A percentile compares a stretch with the other conserved stretches of the same genome.
Conservation (phyloP, 2,113 vertebrate genomes). For the Panthera tigris region DNA sequence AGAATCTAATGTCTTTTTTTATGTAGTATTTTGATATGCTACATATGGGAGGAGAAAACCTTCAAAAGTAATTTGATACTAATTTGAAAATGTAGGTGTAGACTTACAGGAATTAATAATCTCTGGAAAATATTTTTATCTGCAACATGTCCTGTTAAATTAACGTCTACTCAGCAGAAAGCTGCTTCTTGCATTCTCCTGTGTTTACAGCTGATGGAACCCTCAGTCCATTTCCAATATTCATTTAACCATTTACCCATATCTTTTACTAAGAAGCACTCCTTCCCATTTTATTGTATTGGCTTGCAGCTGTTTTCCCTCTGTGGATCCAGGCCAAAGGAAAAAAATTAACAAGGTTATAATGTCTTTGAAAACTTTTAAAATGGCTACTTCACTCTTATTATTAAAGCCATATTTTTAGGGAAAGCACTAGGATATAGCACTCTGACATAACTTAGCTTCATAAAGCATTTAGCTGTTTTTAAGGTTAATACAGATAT, state of each 20-base stretch:
- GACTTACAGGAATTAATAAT: slow-evolving; percentile 36
- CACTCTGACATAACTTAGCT: neutral
- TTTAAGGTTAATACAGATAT: slow-evolving; percentile 8
- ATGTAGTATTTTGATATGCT: slow-evolving; percentile 33
- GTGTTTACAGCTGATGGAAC: neutral
- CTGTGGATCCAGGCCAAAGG: neutral
- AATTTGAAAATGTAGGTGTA: slow-evolving; percentile 55
- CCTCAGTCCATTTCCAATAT: neutral
- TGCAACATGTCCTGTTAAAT: slow-evolving; percentile 39
- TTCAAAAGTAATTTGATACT: slow-evolving; percentile 47
- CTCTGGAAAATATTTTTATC: slow-evolving; percentile 53
- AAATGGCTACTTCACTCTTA: slow-evolving; percentile 6
- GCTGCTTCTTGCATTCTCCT: neutral
- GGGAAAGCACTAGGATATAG: neutral
- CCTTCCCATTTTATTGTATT: slow-evolving; percentile 9
- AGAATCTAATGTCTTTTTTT: slow-evolving; percentile 46
- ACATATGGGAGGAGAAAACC: slow-evolving; percentile 35
- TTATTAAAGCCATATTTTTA: neutral
- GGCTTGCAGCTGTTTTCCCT: slow-evolving; percentile 10
- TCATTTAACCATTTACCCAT: neutral
- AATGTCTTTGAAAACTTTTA: slow-evolving; percentile 38
- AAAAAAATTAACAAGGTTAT: slow-evolving; percentile 12
- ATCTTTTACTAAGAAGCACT: neutral
- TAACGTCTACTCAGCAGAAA: neutral
- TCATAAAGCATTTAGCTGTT: neutral